Evolutionary conservation across 2,113 vertebrate species (phyloP).

Genomic region (Spea multiplicata): DNA sequence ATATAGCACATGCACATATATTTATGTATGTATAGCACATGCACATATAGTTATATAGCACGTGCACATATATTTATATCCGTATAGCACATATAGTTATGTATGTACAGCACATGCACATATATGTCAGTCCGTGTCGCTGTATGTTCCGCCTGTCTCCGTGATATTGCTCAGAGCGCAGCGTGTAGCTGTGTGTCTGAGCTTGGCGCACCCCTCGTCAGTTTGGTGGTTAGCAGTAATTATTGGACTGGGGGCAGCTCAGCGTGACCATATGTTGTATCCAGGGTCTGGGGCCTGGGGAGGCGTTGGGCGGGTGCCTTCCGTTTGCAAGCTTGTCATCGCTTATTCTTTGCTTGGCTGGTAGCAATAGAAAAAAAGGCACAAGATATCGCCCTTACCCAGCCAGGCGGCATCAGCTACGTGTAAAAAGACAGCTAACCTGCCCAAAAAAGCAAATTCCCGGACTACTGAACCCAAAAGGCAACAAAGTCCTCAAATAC

Average conservation of each 20-base stretch:
- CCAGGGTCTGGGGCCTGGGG: constrained; percentile 60
- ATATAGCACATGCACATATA: too few species aligned
- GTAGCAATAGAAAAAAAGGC: constrained; percentile 44
- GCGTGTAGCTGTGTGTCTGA: constrained; percentile 34
- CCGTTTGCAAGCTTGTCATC: constrained; percentile 72
- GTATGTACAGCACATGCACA: not conserved
- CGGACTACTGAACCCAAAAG: not conserved
- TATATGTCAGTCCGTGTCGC: not conserved
- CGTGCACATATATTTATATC: not conserved
- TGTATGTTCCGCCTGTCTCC: not conserved
- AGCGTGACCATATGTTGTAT: constrained; percentile 71
- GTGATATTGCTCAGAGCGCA: constrained; percentile 31
- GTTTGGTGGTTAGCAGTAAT: constrained; percentile 60
- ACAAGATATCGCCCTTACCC: constrained; percentile 7
- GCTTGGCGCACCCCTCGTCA: constrained; percentile 41
- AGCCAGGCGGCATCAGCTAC: not conserved
- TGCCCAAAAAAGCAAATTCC: not conserved
- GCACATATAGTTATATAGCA: too few species aligned
- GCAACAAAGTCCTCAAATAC: not conserved
- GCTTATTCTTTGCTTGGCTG: constrained; percentile 68
- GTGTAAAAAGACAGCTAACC: too few species aligned
- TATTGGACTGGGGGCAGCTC: constrained; percentile 62
- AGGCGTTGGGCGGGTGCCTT: constrained; percentile 55
- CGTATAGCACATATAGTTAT: too few species aligned
- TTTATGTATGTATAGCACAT: too few species aligned